Base-by-base conservation (phyloP, 37 sponge, comb jelly and placozoan genomes). In the Theonella swinhoei region DNA sequence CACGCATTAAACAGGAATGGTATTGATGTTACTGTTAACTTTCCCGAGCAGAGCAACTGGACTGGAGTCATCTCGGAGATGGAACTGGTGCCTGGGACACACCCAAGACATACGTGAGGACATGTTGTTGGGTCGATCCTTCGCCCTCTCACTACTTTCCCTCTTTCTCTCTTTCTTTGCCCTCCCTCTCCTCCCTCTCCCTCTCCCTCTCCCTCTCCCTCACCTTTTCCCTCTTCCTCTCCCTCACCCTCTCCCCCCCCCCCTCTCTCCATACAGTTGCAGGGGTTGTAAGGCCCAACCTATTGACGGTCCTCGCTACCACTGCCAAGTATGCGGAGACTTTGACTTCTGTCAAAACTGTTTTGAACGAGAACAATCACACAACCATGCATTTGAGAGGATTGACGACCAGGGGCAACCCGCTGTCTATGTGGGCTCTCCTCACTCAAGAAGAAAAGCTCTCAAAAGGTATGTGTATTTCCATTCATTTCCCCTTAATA, bases 1-100 rank as follows among this genome's bases (percentile, higher is more conserved):
- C 47, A 68, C 33, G 78, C 87, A 23, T 77, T 97, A 74, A 91
- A 87, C 70, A 63, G 89, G 37, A 97, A 92, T 80, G 96, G 96
- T 4, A 85, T 76, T 29, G 98, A 94, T 39, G 78, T 97, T 33
- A 82, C 83, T 70, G 95, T 97, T 54, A 87, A 97, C 85, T 97
- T 95, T 62, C 89, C 95, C 1, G 98, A 97, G 72, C 98, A 97
- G 82, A 90, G 64, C 76, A 95, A 90, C 88, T 97, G 98, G 98
- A 97, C 95, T 17, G 98, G 95, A 63, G 84, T 88, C 75, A 93
- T 97, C 32, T 72, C 95, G 20, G 98, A 97, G 66, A 92, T 97
- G 98, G 98, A 97, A 42, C 63, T 91, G n/a, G 95, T 95, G 7
- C 95, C 95, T 40, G 83, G 93, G 0, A 85, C 82, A 25, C 95